Base-by-base conservation (phyloP, 2,113 vertebrate species). In the Syngnathus typhle region DNA sequence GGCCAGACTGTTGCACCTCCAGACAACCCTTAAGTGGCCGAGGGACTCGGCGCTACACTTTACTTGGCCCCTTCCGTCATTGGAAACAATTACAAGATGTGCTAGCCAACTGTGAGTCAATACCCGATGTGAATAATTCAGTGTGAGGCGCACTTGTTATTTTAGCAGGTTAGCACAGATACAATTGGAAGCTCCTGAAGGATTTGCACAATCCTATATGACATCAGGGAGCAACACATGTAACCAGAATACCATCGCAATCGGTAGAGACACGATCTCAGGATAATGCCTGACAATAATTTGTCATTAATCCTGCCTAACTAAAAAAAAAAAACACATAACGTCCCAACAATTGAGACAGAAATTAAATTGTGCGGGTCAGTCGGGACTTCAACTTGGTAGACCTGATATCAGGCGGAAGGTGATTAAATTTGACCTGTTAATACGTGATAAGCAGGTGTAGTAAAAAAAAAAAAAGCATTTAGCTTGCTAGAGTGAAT, bases 101-200 rank as follows among this genome's bases (percentile, higher is more conserved):
- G 43, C 32, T 16, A 27, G 47, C 63, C 38, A 64, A 58, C 54
- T 67, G 60, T 65, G 73, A 52, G 49, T 75, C 46, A 47, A 51
- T 52, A 67, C 36, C 27, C 39, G 11, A 37, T 65, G 60, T 77
- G 65, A 78, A 79, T 80, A 80, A 84, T 78, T 82, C 68, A 76
- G 32, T 46, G 46, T 63, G 75, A 68, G 68, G 38, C 39, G 52
- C 21, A 52, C 32, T 52, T 59, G 64, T 71, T 59, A 36, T 63
- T 62, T 36, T 36, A 16, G 59, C 36, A 66, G 18, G 12, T 43
- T 67, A 65, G 59, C 65, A 63, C 11, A 73, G 21, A 61, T 66
- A 52, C 67, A 44, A 63, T 38, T 41, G 39, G 27, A 54, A 47
- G 55, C 13, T 7, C 46, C 63, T 11, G 0, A 15, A 38, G 60